phyloP scores from a whole-genome alignment of 1,140 invertebrate species.

The Wiebesia pumilae region DNA sequence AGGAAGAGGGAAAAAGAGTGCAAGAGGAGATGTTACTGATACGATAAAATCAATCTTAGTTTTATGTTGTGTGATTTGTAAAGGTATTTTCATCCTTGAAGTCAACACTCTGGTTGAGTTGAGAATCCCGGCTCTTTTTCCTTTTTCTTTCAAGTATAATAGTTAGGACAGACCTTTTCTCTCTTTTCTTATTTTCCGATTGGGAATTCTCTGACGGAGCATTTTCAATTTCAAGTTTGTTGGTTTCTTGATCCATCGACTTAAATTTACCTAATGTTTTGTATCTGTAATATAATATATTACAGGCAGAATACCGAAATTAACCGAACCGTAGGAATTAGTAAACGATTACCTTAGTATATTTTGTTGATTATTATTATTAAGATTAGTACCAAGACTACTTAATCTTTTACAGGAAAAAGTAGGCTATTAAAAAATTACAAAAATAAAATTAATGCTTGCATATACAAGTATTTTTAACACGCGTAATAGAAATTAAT shows the following conservation, averaged over 20 bases:
- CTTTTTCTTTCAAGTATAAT: slow-evolving; percentile 4
- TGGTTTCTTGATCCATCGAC: background rate
- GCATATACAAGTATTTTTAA: no score
- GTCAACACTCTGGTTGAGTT: background rate
- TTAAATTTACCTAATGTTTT: background rate
- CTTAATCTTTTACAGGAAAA: no score
- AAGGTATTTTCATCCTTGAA: background rate
- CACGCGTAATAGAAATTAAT: no score
- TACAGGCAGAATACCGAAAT: background rate
- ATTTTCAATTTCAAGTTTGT: slow-evolving; percentile 21
- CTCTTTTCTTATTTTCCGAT: background rate
- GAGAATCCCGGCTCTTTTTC: background rate
- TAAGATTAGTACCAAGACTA: no score
- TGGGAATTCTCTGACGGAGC: background rate
- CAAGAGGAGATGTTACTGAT: background rate
- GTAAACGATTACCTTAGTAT: background rate
- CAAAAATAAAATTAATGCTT: no score
- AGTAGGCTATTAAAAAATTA: no score
- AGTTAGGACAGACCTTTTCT: background rate
- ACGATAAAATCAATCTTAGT: slow-evolving; percentile 25
- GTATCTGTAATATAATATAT: background rate
- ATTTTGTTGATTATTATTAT: no score
- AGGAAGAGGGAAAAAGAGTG: background rate
- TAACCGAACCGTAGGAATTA: background rate
- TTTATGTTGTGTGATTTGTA: slow-evolving; percentile 14